Conservation (phyloP, 1,140 invertebrate genomes). For the Pogonomyrmex barbatus region DNA sequence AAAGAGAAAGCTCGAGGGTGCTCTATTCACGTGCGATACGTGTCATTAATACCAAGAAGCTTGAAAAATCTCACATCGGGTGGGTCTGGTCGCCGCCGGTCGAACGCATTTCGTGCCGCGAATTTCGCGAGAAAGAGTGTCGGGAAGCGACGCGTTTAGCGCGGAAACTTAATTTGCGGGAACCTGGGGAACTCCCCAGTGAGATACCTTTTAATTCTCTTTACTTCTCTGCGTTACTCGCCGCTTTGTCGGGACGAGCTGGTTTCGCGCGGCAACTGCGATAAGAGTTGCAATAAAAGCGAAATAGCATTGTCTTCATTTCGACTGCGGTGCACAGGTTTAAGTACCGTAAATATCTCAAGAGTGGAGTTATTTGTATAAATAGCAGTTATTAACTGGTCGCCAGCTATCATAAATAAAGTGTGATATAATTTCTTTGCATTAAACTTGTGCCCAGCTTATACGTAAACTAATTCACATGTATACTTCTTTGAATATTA, state of each 20-base stretch:
- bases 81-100: background rate
- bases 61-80: constrained; percentile 36
- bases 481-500: background rate
- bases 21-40: constrained; percentile 39
- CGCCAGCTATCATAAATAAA: background rate
- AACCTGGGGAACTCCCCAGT: background rate
- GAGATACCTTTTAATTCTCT: constrained; percentile 47
- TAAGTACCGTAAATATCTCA: background rate
- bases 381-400: background rate
- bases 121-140: constrained; percentile 1
- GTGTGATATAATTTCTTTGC: background rate
- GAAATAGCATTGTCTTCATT: constrained; percentile 23
- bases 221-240: constrained; percentile 13
- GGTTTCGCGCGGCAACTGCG: background rate
- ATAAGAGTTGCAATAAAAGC: constrained; percentile 35
- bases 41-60: constrained; percentile 54
- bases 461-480: background rate
- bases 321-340: background rate
- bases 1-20: constrained; percentile 4
- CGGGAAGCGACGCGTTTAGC: constrained; percentile 31
- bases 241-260: constrained; percentile 10
- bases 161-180: constrained; percentile 55
- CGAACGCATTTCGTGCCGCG: constrained; percentile 5
- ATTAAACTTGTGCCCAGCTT: background rate
- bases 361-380: background rate